These are phyloP conservation scores for Sturnus vulgaris DNA, from an alignment of 2,113 vertebrate genomes.

Conservation along the genomic window DNA sequence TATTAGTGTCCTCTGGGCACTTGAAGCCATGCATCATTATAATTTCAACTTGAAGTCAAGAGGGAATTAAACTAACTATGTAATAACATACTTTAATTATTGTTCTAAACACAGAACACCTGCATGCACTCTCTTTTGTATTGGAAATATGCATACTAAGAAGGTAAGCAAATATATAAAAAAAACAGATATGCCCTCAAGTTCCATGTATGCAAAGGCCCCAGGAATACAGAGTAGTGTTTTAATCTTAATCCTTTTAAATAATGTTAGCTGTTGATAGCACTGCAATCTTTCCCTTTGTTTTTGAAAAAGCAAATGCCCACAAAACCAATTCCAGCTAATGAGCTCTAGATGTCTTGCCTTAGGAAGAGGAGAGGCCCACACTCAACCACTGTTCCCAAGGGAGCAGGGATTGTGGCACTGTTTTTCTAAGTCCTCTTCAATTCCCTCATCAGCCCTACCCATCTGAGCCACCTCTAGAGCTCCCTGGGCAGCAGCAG, in stretches of 20 bases:
- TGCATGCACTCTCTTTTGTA: constrained; percentile 68
- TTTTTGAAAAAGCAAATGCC: background rate
- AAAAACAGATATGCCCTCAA: background rate
- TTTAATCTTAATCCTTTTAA: background rate
- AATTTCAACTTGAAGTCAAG: constrained; percentile 82
- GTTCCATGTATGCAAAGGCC: background rate
- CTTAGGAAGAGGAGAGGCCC: background rate
- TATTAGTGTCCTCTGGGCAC: constrained; percentile 57
- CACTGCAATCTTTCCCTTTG: background rate
- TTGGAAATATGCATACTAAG: constrained; percentile 22
- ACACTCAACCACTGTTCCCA: background rate
- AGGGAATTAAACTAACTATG: constrained; percentile 81
- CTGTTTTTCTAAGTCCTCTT: background rate
- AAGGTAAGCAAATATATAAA: background rate
- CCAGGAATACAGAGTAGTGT: background rate
- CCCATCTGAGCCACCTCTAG: background rate
- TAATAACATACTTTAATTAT: constrained; percentile 83
- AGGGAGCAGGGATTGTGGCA: background rate
- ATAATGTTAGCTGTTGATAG: background rate
- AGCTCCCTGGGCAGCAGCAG: background rate
- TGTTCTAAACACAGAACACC: constrained; percentile 71
- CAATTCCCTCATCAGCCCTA: background rate
- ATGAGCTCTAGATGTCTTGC: background rate
- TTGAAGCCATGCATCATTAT: constrained; percentile 74
- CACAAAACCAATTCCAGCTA: background rate